Evolutionary conservation across 2,113 vertebrate genomes (phyloP).

Genomic region (Periophthalmus modestus): DNA sequence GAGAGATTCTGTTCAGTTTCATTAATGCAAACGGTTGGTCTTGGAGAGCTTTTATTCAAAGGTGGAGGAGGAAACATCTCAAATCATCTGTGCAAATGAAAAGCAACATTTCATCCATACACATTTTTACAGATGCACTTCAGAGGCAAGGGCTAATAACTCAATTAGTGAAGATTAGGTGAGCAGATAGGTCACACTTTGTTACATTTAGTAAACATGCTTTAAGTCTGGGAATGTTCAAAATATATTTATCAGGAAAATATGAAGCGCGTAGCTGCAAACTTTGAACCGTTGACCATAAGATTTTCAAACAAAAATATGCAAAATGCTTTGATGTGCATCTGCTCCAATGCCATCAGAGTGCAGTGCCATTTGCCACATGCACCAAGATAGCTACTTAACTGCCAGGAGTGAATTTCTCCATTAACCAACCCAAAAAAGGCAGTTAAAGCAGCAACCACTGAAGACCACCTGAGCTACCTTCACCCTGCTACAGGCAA

Average conservation of each 20-base stretch:
- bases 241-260: slow-evolving; percentile 40
- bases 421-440: slow-evolving; percentile 2
- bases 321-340: slow-evolving; percentile 51
- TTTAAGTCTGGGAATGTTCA: slow-evolving; percentile 68
- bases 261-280: slow-evolving; percentile 34
- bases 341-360: slow-evolving; percentile 33
- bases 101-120: slow-evolving; percentile 72
- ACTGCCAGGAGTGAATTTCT: slow-evolving; percentile 41
- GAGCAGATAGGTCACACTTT: slow-evolving; percentile 53
- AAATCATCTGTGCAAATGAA: slow-evolving; percentile 72
- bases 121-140: slow-evolving; percentile 77
- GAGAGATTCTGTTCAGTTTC: not conserved
- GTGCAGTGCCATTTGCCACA: slow-evolving; percentile 22
- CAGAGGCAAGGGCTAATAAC: slow-evolving; percentile 53
- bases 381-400: slow-evolving; percentile 28
- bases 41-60: slow-evolving; percentile 74
- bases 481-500: slow-evolving; percentile 42
- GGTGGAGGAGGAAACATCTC: slow-evolving; percentile 72
- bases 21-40: slow-evolving; percentile 44
- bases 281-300: slow-evolving; percentile 57
- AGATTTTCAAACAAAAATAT: slow-evolving; percentile 27
- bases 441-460: slow-evolving; percentile 46
- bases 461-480: slow-evolving; percentile 32
- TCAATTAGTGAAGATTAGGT: slow-evolving; percentile 55
- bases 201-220: slow-evolving; percentile 70